phyloP scores from a whole-genome alignment of 2,888 invertebrate species.

The Corythucha ciliata region DNA sequence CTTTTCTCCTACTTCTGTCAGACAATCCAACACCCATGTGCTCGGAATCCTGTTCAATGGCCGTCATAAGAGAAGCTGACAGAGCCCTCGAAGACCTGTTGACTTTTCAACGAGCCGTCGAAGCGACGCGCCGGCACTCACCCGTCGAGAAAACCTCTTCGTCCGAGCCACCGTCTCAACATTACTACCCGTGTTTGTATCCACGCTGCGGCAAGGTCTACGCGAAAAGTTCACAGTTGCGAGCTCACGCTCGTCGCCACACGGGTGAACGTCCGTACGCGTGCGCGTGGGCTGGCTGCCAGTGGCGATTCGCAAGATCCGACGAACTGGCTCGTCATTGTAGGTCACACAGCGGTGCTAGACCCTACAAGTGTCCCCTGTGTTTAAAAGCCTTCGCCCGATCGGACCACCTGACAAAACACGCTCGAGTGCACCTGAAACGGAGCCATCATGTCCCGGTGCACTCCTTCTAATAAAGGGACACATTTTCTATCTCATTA shows the following conservation, averaged over 20 bases:
- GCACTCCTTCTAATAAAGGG: no score
- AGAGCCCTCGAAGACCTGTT: no score
- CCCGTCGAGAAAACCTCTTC: no score
- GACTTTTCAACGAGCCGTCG: no score
- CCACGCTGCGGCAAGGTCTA: conserved; percentile 69
- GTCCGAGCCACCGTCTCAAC: no score
- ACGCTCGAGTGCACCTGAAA: conserved; percentile 63
- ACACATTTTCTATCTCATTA: no score
- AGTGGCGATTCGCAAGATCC: conserved; percentile 88
- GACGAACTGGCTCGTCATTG: conserved; percentile 88
- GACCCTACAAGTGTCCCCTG: conserved; percentile 81
- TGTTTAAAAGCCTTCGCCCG: conserved; percentile 86
- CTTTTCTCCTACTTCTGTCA: no score
- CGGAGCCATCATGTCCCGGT: not conserved
- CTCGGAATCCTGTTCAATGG: no score
- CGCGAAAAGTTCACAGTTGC: conserved; percentile 81
- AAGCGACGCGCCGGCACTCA: no score
- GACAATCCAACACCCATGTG: no score
- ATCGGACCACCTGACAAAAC: conserved; percentile 89
- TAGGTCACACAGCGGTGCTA: conserved; percentile 89
- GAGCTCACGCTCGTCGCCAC: conserved; percentile 78
- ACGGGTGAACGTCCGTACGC: conserved; percentile 68
- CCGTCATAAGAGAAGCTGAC: no score
- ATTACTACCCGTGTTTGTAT: conserved; percentile 63
- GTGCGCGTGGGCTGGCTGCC: conserved; percentile 70